These are phyloP conservation scores for Spinibarbus caldwelli DNA, from an alignment of 2,797 vertebrate species.

Conservation along the genomic window DNA sequence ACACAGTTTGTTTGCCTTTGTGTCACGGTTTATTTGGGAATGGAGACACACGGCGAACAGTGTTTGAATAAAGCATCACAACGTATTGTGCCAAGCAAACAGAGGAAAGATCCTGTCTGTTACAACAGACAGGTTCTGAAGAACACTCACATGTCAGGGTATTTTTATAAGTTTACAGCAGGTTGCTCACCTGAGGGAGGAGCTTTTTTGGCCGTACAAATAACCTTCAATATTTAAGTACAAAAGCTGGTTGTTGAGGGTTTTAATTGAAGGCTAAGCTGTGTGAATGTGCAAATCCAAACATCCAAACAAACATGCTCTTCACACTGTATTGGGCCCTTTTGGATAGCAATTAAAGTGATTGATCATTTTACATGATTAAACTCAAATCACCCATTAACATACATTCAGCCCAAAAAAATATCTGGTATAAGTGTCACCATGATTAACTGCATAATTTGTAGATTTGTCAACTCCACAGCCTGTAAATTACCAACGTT, in stretches of 20 bases:
- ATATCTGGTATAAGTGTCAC: neutral
- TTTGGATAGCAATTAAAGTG: neutral
- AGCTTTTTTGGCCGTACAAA: neutral
- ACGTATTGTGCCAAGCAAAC: conserved; percentile 52
- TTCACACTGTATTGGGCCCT: neutral
- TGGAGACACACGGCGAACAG: conserved; percentile 8
- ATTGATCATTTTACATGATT: neutral
- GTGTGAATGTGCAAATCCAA: neutral
- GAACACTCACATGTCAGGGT: neutral
- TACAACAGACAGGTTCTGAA: neutral
- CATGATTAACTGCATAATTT: neutral
- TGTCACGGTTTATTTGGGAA: conserved; percentile 9
- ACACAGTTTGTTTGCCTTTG: conserved; percentile 40
- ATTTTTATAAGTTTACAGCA: neutral
- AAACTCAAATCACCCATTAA: neutral
- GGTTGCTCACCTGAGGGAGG: neutral
- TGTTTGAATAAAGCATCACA: conserved; percentile 52
- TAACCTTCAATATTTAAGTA: neutral
- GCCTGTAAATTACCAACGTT: neutral
- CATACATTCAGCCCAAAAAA: neutral
- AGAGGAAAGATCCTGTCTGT: conserved; percentile 29
- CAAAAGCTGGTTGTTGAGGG: neutral
- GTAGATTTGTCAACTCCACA: neutral
- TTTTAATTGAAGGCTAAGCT: neutral
- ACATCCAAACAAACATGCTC: neutral